phyloP scores from a whole-genome alignment of 1,140 invertebrate species.

The Stegodyphus dumicola region DNA sequence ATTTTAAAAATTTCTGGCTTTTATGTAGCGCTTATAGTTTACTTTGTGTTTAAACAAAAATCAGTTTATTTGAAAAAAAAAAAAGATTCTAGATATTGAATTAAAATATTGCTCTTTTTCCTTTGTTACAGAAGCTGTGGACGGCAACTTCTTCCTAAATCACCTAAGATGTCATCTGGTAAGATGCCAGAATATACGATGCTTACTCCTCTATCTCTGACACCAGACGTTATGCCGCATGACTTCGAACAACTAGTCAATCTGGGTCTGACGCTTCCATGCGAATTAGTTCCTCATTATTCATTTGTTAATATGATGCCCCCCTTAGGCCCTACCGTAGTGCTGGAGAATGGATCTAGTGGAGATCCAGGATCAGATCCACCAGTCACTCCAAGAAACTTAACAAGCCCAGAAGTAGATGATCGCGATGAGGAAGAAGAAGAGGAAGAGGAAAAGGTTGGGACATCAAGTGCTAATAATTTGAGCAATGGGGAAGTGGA shows the following conservation, averaged over 20 bases:
- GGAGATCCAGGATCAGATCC: slow-evolving; percentile 17
- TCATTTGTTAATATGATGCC: slow-evolving; percentile 50
- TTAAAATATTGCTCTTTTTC: too few relatives aligned
- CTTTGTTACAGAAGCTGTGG: too few relatives aligned
- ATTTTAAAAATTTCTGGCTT: too few relatives aligned
- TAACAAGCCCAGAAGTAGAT: slow-evolving; percentile 39
- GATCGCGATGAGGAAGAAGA: slow-evolving; percentile 43
- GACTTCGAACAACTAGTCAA: slow-evolving; percentile 54
- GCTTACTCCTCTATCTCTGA: slow-evolving; percentile 49
- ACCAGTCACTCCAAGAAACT: slow-evolving; percentile 23
- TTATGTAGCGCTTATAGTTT: too few relatives aligned
- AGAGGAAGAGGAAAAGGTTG: slow-evolving; percentile 22
- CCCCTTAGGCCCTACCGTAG: slow-evolving; percentile 5
- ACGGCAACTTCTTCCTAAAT: background rate
- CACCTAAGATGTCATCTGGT: slow-evolving; percentile 33
- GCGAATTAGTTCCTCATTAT: slow-evolving; percentile 46
- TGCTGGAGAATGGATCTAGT: slow-evolving; percentile 10
- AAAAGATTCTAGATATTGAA: too few relatives aligned
- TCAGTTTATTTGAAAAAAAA: too few relatives aligned
- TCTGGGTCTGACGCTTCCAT: slow-evolving; percentile 37
- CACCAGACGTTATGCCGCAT: slow-evolving; percentile 57
- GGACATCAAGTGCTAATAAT: background rate
- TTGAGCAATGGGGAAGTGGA: background rate
- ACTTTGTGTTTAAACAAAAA: too few relatives aligned
- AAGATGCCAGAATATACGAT: slow-evolving; percentile 59